Evolutionary conservation across 2,113 vertebrate species (phyloP).

Genomic region (Neodontobutis hainanensis): DNA sequence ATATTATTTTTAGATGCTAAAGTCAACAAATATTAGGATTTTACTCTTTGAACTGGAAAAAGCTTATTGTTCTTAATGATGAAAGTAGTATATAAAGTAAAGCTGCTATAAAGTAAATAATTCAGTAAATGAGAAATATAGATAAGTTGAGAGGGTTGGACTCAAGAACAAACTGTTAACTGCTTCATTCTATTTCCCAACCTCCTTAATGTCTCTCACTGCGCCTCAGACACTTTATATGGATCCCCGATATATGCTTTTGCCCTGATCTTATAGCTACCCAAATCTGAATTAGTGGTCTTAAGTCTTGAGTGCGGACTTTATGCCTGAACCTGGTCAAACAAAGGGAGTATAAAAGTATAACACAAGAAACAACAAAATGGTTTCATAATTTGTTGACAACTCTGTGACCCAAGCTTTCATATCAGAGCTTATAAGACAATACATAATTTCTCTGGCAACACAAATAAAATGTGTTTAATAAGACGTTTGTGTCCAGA

Average conservation of each 20-base stretch:
- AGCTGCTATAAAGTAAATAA: neutral
- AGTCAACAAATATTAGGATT: too few species aligned
- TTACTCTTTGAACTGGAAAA: too few species aligned
- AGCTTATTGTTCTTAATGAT: too few species aligned
- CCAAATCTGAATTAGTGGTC: slow-evolving; percentile 41
- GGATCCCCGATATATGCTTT: slow-evolving; percentile 33
- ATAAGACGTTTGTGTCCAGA: slow-evolving; percentile 33
- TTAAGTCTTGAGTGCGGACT: slow-evolving; percentile 38
- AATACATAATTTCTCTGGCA: slow-evolving; percentile 26
- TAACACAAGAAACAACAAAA: too few species aligned
- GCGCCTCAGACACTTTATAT: slow-evolving; percentile 23
- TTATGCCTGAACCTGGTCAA: too few species aligned
- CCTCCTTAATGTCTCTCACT: neutral
- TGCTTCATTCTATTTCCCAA: neutral
- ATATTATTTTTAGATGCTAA: too few species aligned
- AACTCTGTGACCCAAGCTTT: neutral
- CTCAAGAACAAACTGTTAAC: neutral
- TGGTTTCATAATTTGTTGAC: too few species aligned
- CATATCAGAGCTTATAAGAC: slow-evolving; percentile 19
- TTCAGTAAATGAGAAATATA: neutral
- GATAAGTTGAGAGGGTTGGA: too few species aligned
- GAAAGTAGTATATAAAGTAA: too few species aligned
- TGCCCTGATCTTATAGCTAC: slow-evolving; percentile 51
- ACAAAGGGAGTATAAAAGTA: too few species aligned
- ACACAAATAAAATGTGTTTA: slow-evolving; percentile 41